Conservation (phyloP, 2,888 invertebrate genomes). For the Lasioglossum malachurum region DNA sequence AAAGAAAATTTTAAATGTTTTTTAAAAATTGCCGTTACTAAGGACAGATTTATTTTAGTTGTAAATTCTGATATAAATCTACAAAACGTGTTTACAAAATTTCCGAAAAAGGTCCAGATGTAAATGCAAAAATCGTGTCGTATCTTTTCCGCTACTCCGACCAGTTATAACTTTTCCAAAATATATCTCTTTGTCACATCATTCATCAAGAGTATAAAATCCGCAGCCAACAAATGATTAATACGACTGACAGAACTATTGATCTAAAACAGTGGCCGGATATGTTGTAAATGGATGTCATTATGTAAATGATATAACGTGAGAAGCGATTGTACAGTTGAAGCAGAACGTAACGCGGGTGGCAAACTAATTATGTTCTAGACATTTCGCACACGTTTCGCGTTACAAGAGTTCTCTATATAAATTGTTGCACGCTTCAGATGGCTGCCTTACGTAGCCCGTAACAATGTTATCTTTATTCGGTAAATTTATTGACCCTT, state of each 20-base stretch:
- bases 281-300: neutral
- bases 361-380: neutral
- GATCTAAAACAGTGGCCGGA: neutral
- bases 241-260: neutral
- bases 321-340: neutral
- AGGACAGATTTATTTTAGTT: neutral
- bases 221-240: neutral
- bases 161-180: neutral
- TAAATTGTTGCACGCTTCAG: neutral
- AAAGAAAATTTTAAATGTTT: neutral
- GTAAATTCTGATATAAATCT: neutral
- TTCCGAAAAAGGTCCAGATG: neutral
- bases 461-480: conserved; percentile 13
- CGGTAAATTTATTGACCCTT: conserved; percentile 3
- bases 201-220: neutral
- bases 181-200: neutral
- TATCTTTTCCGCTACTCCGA: neutral
- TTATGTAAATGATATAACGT: neutral
- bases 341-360: neutral
- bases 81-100: neutral
- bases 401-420: neutral
- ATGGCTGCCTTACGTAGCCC: neutral
- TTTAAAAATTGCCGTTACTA: neutral
- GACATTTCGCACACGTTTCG: neutral
- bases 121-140: neutral